These are phyloP conservation scores for Eupithecia insigniata DNA, from an alignment of 2,888 invertebrate genomes.

Conservation along the genomic window DNA sequence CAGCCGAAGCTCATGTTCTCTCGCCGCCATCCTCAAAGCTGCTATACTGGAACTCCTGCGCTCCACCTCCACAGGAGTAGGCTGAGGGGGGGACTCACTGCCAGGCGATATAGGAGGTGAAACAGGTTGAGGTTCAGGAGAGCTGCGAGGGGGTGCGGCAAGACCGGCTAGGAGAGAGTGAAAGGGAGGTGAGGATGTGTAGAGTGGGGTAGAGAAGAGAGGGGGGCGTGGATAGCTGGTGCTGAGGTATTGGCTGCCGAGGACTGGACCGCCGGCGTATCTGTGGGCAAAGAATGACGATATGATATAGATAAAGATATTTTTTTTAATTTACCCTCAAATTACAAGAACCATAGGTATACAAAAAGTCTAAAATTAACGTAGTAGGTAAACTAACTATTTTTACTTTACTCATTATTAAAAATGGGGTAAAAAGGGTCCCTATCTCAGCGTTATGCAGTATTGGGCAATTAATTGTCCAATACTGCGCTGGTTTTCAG, in stretches of 20 bases:
- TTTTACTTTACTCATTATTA: too few relatives aligned
- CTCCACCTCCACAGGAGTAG: conserved; percentile 88
- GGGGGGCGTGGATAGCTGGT: conserved; percentile 76
- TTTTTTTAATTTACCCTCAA: too few relatives aligned
- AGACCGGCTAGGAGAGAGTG: conserved; percentile 76
- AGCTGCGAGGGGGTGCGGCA: conserved; percentile 78
- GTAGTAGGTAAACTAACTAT: too few relatives aligned
- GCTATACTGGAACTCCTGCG: conserved; percentile 94
- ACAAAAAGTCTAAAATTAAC: too few relatives aligned
- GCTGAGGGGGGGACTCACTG: conserved; percentile 79
- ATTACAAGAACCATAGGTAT: too few relatives aligned
- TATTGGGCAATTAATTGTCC: too few relatives aligned
- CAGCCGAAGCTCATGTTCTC: conserved; percentile 94
- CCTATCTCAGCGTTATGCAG: too few relatives aligned
- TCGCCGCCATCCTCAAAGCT: conserved; percentile 92
- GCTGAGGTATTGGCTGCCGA: conserved; percentile 82
- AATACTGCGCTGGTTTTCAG: too few relatives aligned
- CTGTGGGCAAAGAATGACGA: conserved; percentile 50
- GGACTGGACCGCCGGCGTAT: conserved; percentile 70
- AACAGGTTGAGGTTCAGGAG: conserved; percentile 75
- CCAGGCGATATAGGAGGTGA: conserved; percentile 84
- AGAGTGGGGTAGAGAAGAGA: conserved; percentile 86
- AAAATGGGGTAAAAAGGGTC: too few relatives aligned
- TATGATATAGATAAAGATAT: too few relatives aligned
- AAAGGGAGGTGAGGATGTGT: conserved; percentile 83